A percentile compares a stretch with the other conserved stretches of the same genome.
Conservation (phyloP, 2,797 vertebrate genomes). For the Sebastes taczanowskii region DNA sequence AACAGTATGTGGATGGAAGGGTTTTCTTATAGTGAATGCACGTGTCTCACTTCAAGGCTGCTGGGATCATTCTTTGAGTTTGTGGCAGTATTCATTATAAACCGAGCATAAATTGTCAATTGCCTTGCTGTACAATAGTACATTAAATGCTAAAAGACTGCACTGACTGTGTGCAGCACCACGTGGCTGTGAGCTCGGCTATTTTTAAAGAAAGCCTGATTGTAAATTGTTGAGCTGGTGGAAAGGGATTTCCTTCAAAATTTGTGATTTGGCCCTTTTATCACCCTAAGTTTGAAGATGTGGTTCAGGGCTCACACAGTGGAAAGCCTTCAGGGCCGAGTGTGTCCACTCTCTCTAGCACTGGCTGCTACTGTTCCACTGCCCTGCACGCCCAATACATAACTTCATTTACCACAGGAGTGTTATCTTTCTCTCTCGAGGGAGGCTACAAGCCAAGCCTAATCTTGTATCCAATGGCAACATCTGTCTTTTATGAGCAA, state of each 20-base stretch:
- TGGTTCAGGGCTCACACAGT: conserved; percentile 53
- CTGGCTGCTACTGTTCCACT: conserved; percentile 66
- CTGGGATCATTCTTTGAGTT: conserved; percentile 1
- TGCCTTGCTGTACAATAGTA: not conserved
- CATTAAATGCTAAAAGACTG: not conserved
- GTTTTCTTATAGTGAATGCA: not conserved
- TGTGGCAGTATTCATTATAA: conserved; percentile 4
- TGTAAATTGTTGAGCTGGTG: conserved; percentile 28
- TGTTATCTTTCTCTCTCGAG: conserved; percentile 65
- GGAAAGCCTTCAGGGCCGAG: conserved; percentile 55
- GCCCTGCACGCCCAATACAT: conserved; percentile 45
- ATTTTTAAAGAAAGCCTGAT: conserved; percentile 34
- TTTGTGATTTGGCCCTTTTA: conserved; percentile 40
- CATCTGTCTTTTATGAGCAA: conserved; percentile 71
- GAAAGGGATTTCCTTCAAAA: conserved; percentile 24
- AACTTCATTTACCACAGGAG: conserved; percentile 51
- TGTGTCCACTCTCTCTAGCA: conserved; percentile 50
- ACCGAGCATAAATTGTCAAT: not conserved
- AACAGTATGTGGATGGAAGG: conserved; percentile 38
- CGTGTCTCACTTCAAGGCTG: conserved; percentile 13
- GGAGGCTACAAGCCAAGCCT: conserved; percentile 50
- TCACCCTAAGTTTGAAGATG: conserved; percentile 40
- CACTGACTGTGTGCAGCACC: not conserved
- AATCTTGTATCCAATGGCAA: conserved; percentile 64
- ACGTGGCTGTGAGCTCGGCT: not conserved